A percentile compares a stretch with the other conserved stretches of the same genome.
These are phyloP conservation scores for Schlechtendalia chinensis DNA, from an alignment of 1,140 invertebrate genomes.

Conservation along the genomic window DNA sequence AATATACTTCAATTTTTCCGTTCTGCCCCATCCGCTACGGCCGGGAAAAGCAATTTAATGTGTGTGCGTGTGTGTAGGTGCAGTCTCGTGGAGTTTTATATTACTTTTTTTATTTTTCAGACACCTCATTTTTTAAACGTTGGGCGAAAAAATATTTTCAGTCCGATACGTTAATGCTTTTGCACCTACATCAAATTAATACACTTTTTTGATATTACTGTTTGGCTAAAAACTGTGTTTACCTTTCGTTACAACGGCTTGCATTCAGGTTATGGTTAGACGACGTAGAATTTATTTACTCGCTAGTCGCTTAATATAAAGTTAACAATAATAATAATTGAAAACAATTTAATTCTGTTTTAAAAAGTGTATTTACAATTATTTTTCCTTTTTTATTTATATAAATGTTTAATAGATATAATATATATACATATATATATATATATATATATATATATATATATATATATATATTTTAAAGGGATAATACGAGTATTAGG, in stretches of 20 bases:
- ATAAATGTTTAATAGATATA: slow-evolving; percentile 2
- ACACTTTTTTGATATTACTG: too few species aligned
- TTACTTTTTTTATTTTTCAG: neutral
- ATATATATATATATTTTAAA: neutral
- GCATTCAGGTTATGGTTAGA: too few species aligned
- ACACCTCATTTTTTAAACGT: neutral
- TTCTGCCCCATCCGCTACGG: neutral
- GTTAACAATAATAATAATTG: neutral
- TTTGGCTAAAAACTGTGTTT: too few species aligned
- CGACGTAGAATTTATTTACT: too few species aligned
- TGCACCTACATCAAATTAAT: too few species aligned
- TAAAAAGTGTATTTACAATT: slow-evolving; percentile 48
- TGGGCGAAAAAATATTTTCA: neutral
- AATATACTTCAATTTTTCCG: slow-evolving; percentile 4
- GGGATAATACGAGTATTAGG: slow-evolving; percentile 33
- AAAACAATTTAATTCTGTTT: neutral
- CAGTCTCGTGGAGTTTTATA: neutral
- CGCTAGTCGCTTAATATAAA: neutral
- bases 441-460: neutral
- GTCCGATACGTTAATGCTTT: neutral
- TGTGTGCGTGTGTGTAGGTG: neutral
- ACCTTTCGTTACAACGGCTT: too few species aligned
- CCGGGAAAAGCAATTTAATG: neutral
- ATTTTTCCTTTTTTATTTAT: slow-evolving; percentile 31
- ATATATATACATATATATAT: slow-evolving; percentile 1